Percentiles rank a stretch among this genome's conserved stretches.
These are phyloP conservation scores for Drosophila malerkotliana DNA, from an alignment of 1,140 invertebrate genomes.

Conservation along the genomic window DNA sequence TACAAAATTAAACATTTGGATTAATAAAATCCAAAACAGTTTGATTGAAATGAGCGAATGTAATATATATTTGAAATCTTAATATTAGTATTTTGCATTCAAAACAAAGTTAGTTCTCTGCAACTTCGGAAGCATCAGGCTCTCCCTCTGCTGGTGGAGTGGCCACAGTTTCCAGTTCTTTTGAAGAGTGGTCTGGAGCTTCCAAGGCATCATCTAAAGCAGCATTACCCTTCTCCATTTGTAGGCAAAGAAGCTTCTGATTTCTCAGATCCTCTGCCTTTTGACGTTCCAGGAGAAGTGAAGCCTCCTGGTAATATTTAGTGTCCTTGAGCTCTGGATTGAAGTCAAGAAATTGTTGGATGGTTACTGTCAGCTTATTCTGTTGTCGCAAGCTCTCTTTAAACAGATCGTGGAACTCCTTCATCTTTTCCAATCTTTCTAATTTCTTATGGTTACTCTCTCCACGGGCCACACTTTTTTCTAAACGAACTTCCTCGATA, in stretches of 20 bases:
- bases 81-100: too few species aligned
- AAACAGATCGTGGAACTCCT: not conserved
- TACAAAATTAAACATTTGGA: too few species aligned
- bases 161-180: not conserved
- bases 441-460: not conserved
- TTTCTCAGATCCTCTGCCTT: not conserved
- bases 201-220: not conserved
- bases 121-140: too few species aligned
- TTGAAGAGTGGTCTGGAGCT: too few species aligned
- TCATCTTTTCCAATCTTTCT: not conserved
- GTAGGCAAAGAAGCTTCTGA: not conserved
- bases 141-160: not conserved
- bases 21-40: too few species aligned
- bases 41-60: too few species aligned
- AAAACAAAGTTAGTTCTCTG: too few species aligned
- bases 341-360: not conserved
- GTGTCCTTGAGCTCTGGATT: not conserved
- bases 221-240: not conserved
- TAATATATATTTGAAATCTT: too few species aligned
- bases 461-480: not conserved
- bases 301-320: not conserved
- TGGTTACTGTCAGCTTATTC: not conserved
- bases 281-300: not conserved
- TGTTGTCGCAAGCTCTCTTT: not conserved
- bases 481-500: not conserved